phyloP scores from a whole-genome alignment of 35 echinoderm and acorn worm species.

The Apostichopus californicus region DNA sequence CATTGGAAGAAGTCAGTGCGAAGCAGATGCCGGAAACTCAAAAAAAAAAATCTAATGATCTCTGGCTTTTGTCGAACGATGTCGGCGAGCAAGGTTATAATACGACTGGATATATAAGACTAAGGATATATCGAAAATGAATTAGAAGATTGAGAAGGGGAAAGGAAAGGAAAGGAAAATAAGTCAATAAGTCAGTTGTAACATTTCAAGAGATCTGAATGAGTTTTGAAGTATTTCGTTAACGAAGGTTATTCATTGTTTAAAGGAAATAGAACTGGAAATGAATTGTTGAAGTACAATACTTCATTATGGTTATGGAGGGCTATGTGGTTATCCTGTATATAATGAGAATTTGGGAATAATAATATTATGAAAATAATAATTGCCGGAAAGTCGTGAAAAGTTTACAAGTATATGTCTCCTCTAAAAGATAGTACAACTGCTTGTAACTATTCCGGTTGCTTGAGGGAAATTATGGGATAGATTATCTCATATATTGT shows the following conservation, averaged over 20 bases:
- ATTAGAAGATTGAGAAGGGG: neutral
- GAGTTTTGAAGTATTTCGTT: neutral
- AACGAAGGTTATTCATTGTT: neutral
- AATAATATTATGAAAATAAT: no score
- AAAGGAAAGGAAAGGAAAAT: neutral
- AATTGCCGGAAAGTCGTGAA: no score
- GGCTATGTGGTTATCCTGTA: no score
- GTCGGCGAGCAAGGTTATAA: conserved; percentile 18
- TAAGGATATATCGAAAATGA: neutral
- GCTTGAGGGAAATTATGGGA: no score
- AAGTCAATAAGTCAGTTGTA: conserved; percentile 29
- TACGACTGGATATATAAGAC: neutral
- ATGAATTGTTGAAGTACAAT: neutral
- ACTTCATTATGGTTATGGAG: no score
- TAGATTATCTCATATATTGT: no score
- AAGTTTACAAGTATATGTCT: no score
- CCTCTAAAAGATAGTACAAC: no score
- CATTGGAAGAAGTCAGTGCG: neutral
- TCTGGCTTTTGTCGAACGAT: neutral
- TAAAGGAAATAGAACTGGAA: neutral
- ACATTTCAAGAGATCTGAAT: neutral
- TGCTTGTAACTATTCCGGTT: no score
- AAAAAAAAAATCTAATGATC: neutral
- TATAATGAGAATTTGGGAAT: no score
- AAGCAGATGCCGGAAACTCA: conserved; percentile 1